phyloP scores from a whole-genome alignment of 2,797 vertebrate genomes.

The Enteromius anoplus region DNA sequence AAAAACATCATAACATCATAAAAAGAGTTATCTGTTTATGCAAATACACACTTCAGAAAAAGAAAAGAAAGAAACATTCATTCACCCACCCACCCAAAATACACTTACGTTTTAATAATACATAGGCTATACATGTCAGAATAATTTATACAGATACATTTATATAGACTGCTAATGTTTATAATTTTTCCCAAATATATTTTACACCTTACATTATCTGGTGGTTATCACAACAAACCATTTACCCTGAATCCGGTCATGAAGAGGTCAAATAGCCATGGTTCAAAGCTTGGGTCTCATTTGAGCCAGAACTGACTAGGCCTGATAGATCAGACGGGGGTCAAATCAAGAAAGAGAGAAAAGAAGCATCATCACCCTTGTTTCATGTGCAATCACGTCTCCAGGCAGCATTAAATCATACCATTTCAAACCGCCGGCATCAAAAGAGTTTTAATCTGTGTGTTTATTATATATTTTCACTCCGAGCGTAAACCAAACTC shows the following conservation, averaged over 20 bases:
- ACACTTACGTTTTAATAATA: neutral
- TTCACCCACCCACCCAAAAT: neutral
- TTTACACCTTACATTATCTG: neutral
- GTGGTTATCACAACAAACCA: neutral
- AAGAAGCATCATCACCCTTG: constrained; percentile 54
- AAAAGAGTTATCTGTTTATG: no score
- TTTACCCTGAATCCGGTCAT: neutral
- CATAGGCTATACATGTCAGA: neutral
- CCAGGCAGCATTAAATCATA: constrained; percentile 61
- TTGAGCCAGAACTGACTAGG: constrained; percentile 12
- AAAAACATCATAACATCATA: no score
- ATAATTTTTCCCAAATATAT: neutral
- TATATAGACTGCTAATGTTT: neutral
- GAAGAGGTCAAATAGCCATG: neutral
- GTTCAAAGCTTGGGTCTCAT: constrained; percentile 17
- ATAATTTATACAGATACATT: neutral
- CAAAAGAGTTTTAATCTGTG: constrained; percentile 74
- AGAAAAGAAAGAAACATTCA: neutral
- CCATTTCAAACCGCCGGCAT: constrained; percentile 63
- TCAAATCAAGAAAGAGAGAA: constrained; percentile 49
- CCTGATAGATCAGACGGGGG: constrained; percentile 25
- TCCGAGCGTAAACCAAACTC: constrained; percentile 76
- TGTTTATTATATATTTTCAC: constrained; percentile 84
- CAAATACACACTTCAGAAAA: neutral
- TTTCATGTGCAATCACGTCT: constrained; percentile 66